These are phyloP conservation scores for Hestina assimilis DNA, from an alignment of 1,140 invertebrate genomes.

Conservation along the genomic window DNA sequence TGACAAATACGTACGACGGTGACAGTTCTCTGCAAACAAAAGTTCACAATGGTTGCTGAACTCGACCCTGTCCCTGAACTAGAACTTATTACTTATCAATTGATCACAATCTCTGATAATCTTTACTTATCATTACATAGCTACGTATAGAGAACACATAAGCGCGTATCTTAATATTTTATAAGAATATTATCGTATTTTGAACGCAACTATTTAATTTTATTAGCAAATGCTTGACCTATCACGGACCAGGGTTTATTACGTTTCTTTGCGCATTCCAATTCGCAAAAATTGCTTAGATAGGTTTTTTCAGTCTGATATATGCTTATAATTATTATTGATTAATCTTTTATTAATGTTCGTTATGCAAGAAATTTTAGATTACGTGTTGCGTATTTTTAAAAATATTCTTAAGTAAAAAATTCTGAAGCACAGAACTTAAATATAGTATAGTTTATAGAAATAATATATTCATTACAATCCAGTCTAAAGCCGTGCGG, in stretches of 20 bases:
- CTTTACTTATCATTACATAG: slow-evolving; percentile 6
- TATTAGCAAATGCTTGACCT: slow-evolving; percentile 34
- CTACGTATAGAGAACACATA: not conserved
- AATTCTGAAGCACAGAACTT: too few relatives aligned
- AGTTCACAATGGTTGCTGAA: slow-evolving; percentile 28
- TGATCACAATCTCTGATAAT: slow-evolving; percentile 11
- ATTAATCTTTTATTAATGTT: too few relatives aligned
- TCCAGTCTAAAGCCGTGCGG: not conserved
- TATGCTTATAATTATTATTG: too few relatives aligned
- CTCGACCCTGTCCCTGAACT: slow-evolving; percentile 49
- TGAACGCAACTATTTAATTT: slow-evolving; percentile 44
- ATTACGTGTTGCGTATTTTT: too few relatives aligned
- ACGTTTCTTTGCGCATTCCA: slow-evolving; percentile 44
- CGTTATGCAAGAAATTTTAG: too few relatives aligned
- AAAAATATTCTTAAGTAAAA: too few relatives aligned
- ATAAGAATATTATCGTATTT: slow-evolving; percentile 18
- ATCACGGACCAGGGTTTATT: slow-evolving; percentile 6
- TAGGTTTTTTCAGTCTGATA: too few relatives aligned
- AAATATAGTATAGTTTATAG: too few relatives aligned
- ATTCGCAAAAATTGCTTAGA: too few relatives aligned
- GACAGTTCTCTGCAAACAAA: slow-evolving; percentile 38
- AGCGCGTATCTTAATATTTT: not conserved
- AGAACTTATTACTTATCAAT: slow-evolving; percentile 34
- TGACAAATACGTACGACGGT: slow-evolving; percentile 22
- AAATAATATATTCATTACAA: too few relatives aligned